Base-by-base conservation (phyloP, 2,797 vertebrate genomes). In the Lophotriccus pileatus region DNA sequence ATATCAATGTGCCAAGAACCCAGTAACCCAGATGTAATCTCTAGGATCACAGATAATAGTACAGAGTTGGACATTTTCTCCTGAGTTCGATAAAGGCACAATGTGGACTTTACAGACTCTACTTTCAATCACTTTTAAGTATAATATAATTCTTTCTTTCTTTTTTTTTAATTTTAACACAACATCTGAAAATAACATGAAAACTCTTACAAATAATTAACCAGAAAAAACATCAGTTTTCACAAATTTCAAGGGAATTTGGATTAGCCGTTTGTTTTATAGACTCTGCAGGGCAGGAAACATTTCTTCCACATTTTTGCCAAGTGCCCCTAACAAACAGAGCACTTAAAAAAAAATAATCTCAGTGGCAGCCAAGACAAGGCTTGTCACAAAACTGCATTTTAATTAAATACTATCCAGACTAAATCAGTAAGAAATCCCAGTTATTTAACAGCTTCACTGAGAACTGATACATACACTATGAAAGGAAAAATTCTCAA, bases 381-480 rank as follows among this genome's bases (percentile, higher is more conserved):
- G n/a, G 52, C 16, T 43, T 77, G 64, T 82, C 58, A 90, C 68
- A 87, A 87, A 92, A 79, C 39, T 67, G 39, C 30, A 82, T 86
- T 90, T 94, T 83, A 90, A 90, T 94, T 76, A 92, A 93, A 90
- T 73, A 58, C 28, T 60, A 41, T 43, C 63, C 34, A 82, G 58
- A 82, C 25, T 39, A 70, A 89, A 73, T 41, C 44, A 46, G 39
- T 70, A 67, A 92, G 59, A 92, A 92, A 94, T 34, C 27, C 25
- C 59, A 63, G 9, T 34, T 79, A 90, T 76, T 91, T 74, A 70
- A 77, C 60, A 83, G 53, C 53, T 83, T 91, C 41, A 46, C 36
- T 82, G 25, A 53, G 53, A 91, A 73, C 8, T 74, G 43, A 87
- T 66, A 56, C 10, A 28, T 16, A 14, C 12, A 19, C 7, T 60